Evolutionary conservation across 2,113 vertebrate genomes (phyloP).

Genomic region (Thamnaconus septentrionalis): DNA sequence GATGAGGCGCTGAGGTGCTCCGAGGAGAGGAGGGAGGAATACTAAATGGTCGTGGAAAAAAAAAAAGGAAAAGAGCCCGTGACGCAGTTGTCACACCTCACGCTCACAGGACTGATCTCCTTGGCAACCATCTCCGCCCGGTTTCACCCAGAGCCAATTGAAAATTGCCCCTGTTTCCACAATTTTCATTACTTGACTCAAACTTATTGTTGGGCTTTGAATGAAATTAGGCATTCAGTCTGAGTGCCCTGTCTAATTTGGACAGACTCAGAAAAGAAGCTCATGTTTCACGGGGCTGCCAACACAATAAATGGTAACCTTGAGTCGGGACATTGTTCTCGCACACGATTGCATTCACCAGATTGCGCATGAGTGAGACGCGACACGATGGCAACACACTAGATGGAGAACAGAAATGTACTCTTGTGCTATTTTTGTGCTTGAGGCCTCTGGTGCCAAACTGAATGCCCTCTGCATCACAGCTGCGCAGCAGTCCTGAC

Average conservation of each 20-base stretch:
- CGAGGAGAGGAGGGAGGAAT: constrained; percentile 39
- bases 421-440: constrained; percentile 56
- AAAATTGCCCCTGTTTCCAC: constrained; percentile 35
- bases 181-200: constrained; percentile 48
- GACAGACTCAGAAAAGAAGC: constrained; percentile 34
- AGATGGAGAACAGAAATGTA: constrained; percentile 20
- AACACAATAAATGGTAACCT: constrained; percentile 44
- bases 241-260: constrained; percentile 12
- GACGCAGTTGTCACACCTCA: constrained; percentile 62
- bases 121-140: constrained; percentile 61
- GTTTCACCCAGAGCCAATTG: constrained; percentile 36
- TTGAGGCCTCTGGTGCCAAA: constrained; percentile 32
- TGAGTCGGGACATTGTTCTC: constrained; percentile 15
- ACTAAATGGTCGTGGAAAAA: constrained; percentile 9
- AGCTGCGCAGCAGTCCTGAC: constrained; percentile 34
- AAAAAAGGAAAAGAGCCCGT: constrained; percentile 17
- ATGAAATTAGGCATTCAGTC: constrained; percentile 42
- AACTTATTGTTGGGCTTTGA: constrained; percentile 62
- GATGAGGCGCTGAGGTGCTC: constrained; percentile 15
- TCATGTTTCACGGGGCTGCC: constrained; percentile 20
- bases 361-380: too few species aligned
- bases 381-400: not conserved
- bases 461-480: constrained; percentile 42
- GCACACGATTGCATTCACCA: too few species aligned
- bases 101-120: constrained; percentile 61